Conservation (phyloP, 2,113 vertebrate genomes). For the Uria aalge region DNA sequence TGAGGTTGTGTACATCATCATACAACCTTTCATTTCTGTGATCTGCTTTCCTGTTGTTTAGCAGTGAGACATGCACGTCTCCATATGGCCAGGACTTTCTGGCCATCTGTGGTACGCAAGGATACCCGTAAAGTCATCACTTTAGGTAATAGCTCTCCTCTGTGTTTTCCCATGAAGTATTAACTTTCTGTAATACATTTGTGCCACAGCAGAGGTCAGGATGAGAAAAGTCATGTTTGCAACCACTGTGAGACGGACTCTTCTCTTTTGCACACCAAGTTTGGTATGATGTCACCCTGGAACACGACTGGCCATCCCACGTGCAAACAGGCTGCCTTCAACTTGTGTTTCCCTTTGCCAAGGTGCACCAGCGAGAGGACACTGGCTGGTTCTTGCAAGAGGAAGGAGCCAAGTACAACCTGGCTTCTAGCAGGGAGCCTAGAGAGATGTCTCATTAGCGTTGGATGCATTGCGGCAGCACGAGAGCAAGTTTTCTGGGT, state of each 20-base stretch:
- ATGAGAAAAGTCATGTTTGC: not conserved
- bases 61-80: not conserved
- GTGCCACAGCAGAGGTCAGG: not conserved
- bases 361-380: not conserved
- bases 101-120: not conserved
- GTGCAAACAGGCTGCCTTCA: not conserved
- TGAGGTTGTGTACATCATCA: not conserved
- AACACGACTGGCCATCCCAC: not conserved
- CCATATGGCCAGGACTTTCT: not conserved
- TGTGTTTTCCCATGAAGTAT: not conserved
- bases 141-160: not conserved
- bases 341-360: not conserved
- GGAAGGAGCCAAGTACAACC: not conserved
- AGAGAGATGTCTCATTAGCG: not conserved
- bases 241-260: not conserved
- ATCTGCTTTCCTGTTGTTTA: not conserved
- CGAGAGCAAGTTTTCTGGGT: not conserved
- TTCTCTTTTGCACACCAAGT: not conserved
- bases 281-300: not conserved
- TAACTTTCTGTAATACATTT: not conserved
- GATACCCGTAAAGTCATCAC: not conserved
- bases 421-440: not conserved
- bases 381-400: not conserved
- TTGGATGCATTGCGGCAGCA: not conserved
- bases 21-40: not conserved